These are phyloP conservation scores for Sigmodon hispidus DNA, from an alignment of 2,113 vertebrate species.

Conservation along the genomic window DNA sequence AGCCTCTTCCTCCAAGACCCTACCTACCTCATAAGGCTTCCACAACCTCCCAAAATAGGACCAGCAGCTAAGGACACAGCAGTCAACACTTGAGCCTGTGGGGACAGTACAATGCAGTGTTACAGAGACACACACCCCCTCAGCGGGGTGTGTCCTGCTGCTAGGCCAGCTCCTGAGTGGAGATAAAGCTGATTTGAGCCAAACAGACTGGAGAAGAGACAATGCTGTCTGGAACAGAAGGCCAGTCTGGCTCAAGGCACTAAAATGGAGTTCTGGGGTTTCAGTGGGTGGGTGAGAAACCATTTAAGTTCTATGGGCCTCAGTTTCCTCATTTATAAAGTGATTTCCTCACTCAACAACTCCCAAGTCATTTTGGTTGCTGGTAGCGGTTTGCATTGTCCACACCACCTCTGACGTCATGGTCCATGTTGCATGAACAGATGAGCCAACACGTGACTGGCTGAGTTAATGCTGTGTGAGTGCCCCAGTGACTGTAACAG, in stretches of 20 bases:
- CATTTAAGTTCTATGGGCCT: not conserved
- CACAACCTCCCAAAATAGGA: not conserved
- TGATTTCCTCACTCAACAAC: not conserved
- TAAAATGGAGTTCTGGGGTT: not conserved
- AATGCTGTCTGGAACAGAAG: rapidly evolving
- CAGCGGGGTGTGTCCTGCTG: not conserved
- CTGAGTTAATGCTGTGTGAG: not conserved
- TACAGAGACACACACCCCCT: not conserved
- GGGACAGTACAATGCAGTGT: not conserved
- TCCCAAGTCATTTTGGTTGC: not conserved
- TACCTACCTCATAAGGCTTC: not conserved
- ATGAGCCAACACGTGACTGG: not conserved
- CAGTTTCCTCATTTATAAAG: not conserved
- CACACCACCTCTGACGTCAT: not conserved
- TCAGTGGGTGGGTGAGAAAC: rapidly evolving
- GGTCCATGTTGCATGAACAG: not conserved
- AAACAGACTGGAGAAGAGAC: not conserved
- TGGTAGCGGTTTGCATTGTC: not conserved
- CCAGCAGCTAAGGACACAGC: not conserved
- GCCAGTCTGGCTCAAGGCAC: rapidly evolving
- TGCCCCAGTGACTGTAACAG: not conserved
- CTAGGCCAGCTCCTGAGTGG: not conserved
- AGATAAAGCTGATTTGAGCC: not conserved
- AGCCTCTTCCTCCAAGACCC: not conserved
- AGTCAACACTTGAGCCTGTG: not conserved